Evolutionary conservation across 1,140 invertebrate genomes (phyloP), one percentile per base, ranked within the genome.

Genomic region (Lasaia peninsularis): DNA sequence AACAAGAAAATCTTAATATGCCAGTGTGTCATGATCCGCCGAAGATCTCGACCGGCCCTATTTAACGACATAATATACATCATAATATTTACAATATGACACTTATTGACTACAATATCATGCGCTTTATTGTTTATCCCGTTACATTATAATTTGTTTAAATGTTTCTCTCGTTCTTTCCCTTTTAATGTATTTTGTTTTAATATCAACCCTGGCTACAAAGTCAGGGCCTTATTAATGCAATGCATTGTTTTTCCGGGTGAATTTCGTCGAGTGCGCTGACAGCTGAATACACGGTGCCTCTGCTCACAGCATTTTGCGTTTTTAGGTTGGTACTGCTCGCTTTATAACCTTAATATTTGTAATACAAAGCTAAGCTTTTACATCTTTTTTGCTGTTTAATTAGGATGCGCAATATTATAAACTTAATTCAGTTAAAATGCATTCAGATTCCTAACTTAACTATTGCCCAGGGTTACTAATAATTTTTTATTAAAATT

Each of bases 261-360:
- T 62, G 57, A 50, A 34, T 62, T 54, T 67, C 73, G 62, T 69
- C 77, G 83, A 81, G 80, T 57, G 32, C 69, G 78, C 78, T 71
- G 80, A 69, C 67, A 74, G 73, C 77, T 76, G 75, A 65, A 62
- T 62, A 67, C 73, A 66, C 85, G 83, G 83, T 84, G 78, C 80
- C 85, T 84, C 81, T 88, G 79, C 83, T 88, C 83, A 88, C 86
- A 80, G 73, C 73, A 86, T 80, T 56, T 80, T 88, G 72, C 72
- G 67, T 82, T 88, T 86, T 88, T 88, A 88, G 86, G 86, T 88
- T 86, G 67, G 86, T 88, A 88, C 50, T 52, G 75, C 80, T 75
- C 79, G 81, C 80, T 82, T 79, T 69, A 52, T 58, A 33, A 63
- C 33, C 12, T 55, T 14, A 21, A 49, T 16, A 16, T 16, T 14